Conservation (phyloP, 2,797 vertebrate genomes). For the Danio kyathit region DNA sequence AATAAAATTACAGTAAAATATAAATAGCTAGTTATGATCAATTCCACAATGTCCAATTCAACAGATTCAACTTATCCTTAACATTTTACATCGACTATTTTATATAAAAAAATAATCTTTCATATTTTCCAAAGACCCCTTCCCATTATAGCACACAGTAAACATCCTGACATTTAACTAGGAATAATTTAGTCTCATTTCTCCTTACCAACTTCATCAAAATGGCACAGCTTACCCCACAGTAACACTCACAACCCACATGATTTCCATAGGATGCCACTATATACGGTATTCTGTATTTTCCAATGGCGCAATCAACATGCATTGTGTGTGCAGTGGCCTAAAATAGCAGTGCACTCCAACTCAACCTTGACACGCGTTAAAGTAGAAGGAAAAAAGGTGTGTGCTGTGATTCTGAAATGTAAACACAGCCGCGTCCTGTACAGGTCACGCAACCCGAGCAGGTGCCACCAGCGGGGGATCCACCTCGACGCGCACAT, state of each 20-base stretch:
- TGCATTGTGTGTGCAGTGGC: constrained; percentile 15
- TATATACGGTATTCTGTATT: neutral
- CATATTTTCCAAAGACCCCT: no score
- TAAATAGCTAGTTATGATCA: neutral
- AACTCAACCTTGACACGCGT: constrained; percentile 50
- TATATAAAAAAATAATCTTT: neutral
- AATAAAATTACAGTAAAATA: neutral
- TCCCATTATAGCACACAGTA: no score
- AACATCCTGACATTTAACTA: neutral
- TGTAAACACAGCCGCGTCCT: constrained; percentile 53
- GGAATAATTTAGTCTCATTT: neutral
- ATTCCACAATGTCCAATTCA: no score
- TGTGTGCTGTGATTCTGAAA: constrained; percentile 27
- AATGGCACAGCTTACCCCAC: neutral
- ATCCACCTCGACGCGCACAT: constrained; percentile 1
- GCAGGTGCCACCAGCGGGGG: constrained; percentile 21
- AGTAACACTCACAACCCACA: neutral
- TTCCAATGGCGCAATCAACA: constrained; percentile 32
- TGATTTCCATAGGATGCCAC: neutral
- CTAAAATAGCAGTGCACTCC: constrained; percentile 6
- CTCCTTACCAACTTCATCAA: neutral
- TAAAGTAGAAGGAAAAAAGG: constrained; percentile 29
- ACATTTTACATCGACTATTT: neutral
- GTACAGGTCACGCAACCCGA: constrained; percentile 22
- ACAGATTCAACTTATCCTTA: neutral